These are phyloP conservation scores for Prunella himalayana DNA, from an alignment of 2,113 vertebrate species.

Conservation along the genomic window DNA sequence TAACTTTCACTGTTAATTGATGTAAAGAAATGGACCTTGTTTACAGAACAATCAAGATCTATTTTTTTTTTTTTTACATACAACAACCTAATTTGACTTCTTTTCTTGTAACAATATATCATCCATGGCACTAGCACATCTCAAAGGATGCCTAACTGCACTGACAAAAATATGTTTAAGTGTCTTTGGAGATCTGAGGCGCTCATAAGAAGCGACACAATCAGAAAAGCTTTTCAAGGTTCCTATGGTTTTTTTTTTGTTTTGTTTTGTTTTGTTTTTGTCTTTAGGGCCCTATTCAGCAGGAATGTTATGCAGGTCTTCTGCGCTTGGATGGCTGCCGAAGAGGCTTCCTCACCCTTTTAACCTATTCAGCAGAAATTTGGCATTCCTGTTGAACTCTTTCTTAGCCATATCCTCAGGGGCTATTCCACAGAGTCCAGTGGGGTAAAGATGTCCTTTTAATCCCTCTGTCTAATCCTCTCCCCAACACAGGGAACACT, in stretches of 20 bases:
- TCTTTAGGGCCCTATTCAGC: conserved; percentile 72
- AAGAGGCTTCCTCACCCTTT: conserved; percentile 74
- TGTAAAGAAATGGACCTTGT: neutral
- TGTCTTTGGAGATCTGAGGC: conserved; percentile 33
- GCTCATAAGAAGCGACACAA: conserved; percentile 20
- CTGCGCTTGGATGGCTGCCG: conserved; percentile 73
- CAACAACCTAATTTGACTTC: neutral
- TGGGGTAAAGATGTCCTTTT: conserved; percentile 70
- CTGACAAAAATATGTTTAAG: conserved; percentile 21
- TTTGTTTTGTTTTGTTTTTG: conserved; percentile 72
- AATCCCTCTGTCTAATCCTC: conserved; percentile 62
- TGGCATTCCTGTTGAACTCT: conserved; percentile 73
- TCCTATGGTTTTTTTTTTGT: conserved; percentile 70
- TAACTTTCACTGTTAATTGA: neutral
- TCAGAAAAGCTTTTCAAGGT: conserved; percentile 64
- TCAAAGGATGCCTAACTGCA: conserved; percentile 48
- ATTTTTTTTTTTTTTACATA: neutral
- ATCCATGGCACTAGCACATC: neutral
- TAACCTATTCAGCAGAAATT: conserved; percentile 75
- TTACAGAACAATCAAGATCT: conserved; percentile 6
- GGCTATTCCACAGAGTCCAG: conserved; percentile 72
- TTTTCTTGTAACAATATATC: conserved; percentile 16
- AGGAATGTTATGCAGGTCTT: conserved; percentile 72
- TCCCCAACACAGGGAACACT: conserved; percentile 28
- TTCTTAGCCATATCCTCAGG: conserved; percentile 73